phyloP scores from a whole-genome alignment of 2,888 invertebrate genomes.

The Chloromyia formosa region DNA sequence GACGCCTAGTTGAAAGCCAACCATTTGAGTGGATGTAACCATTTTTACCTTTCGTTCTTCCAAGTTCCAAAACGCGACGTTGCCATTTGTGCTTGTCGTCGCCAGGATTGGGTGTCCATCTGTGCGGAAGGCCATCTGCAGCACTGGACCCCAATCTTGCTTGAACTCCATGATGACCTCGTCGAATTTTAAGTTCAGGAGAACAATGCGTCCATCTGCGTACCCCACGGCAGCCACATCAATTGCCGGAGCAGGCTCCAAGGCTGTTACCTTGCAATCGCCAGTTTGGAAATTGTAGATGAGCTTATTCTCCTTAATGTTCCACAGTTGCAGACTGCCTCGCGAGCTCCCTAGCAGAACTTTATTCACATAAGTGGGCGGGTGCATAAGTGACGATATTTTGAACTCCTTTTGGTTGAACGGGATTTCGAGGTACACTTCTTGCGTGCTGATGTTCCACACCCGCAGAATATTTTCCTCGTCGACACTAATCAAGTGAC shows the following conservation, averaged over 20 bases:
- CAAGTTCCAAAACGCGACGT: constrained; percentile 93
- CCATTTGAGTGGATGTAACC: too few species aligned
- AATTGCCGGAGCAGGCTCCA: constrained; percentile 90
- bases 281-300: constrained; percentile 82
- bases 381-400: constrained; percentile 87
- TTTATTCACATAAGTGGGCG: constrained; percentile 94
- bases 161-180: constrained; percentile 82
- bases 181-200: constrained; percentile 89
- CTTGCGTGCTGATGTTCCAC: constrained; percentile 84
- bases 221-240: constrained; percentile 93
- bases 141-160: constrained; percentile 93
- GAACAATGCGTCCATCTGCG: constrained; percentile 79
- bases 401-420: constrained; percentile 77
- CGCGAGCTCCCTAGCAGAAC: constrained; percentile 86
- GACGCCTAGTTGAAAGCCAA: constrained; percentile 15
- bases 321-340: constrained; percentile 89
- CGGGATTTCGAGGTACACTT: constrained; percentile 72
- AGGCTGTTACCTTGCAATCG: constrained; percentile 73
- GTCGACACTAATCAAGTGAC: constrained; percentile 88
- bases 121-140: constrained; percentile 83
- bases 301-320: constrained; percentile 79
- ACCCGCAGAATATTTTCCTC: constrained; percentile 78
- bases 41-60: constrained; percentile 73
- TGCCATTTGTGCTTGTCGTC: constrained; percentile 82
- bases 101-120: constrained; percentile 89